Conservation (phyloP, 2,888 invertebrate species). For the Caenorhabditis panamensis region DNA sequence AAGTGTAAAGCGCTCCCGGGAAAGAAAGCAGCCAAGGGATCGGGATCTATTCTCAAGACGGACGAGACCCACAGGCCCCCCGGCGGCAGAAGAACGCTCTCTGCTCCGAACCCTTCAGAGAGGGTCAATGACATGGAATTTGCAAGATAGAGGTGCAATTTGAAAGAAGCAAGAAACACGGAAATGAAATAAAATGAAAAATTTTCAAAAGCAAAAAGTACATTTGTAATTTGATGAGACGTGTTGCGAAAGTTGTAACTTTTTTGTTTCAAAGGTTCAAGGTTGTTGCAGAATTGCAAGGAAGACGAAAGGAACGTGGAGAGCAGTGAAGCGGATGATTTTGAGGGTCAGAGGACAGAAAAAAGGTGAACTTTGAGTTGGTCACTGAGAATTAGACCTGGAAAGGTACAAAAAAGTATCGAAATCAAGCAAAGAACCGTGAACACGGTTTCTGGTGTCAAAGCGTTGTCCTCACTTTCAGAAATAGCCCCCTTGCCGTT, state of each 20-base stretch:
- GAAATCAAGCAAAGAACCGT: too few relatives aligned
- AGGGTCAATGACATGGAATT: too few relatives aligned
- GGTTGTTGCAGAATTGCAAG: not conserved
- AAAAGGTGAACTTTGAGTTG: too few relatives aligned
- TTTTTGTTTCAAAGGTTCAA: not conserved
- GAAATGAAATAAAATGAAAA: too few relatives aligned
- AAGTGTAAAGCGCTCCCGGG: conserved; percentile 54
- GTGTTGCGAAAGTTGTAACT: conserved; percentile 7
- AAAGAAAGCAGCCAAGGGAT: conserved; percentile 8
- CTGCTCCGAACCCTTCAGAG: conserved; percentile 14
- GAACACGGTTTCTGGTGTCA: too few relatives aligned
- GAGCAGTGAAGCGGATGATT: not conserved
- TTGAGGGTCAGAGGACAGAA: too few relatives aligned
- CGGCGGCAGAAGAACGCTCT: conserved; percentile 31
- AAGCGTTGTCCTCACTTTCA: too few relatives aligned
- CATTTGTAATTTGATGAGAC: conserved; percentile 46
- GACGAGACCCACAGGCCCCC: conserved; percentile 13
- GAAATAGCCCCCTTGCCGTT: not conserved
- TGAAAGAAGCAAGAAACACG: too few relatives aligned
- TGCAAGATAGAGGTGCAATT: too few relatives aligned
- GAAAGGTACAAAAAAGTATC: too few relatives aligned
- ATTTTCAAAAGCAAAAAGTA: too few relatives aligned
- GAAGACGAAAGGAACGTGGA: not conserved
- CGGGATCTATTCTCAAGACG: conserved; percentile 33
- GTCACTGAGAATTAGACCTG: too few relatives aligned